These are phyloP conservation scores for Echinops telfairi DNA, from an alignment of 2,113 vertebrate genomes.

Conservation along the genomic window DNA sequence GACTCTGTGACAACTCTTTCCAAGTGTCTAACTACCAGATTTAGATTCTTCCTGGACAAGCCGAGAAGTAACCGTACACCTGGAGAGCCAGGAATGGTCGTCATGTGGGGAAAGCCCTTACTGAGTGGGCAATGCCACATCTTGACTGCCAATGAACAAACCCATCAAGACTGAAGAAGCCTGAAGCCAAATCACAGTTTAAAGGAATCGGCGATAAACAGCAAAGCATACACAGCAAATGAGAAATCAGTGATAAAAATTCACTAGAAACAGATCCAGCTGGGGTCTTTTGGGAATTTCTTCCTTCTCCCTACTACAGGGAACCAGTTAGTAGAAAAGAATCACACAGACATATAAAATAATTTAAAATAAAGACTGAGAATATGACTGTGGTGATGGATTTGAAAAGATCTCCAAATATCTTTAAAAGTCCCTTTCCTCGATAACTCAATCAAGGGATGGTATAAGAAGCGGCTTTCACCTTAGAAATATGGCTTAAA, in stretches of 20 bases:
- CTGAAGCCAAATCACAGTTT: not conserved
- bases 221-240: constrained; percentile 1
- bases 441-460: not conserved
- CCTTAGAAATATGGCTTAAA: not conserved
- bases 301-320: not conserved
- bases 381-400: not conserved
- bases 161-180: not conserved
- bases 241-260: constrained; percentile 11
- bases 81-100: constrained; percentile 8
- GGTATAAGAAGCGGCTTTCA: constrained; percentile 24
- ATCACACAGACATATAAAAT: not conserved
- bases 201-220: constrained; percentile 22
- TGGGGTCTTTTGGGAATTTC: no score
- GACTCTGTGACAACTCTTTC: constrained; percentile 54
- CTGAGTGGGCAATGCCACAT: not conserved
- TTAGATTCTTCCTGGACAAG: constrained; percentile 40
- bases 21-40: constrained; percentile 54
- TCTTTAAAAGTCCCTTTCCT: not conserved
- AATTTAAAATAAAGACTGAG: not conserved
- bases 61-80: constrained; percentile 22
- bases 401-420: constrained; percentile 27
- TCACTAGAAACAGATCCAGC: not conserved
- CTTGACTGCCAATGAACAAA: constrained; percentile 1
- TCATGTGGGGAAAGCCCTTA: not conserved
- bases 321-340: constrained; percentile 38